A percentile compares a stretch with the other conserved stretches of the same genome.
These are phyloP conservation scores for Crossocerus cetratus DNA, from an alignment of 2,888 invertebrate species.

Conservation along the genomic window DNA sequence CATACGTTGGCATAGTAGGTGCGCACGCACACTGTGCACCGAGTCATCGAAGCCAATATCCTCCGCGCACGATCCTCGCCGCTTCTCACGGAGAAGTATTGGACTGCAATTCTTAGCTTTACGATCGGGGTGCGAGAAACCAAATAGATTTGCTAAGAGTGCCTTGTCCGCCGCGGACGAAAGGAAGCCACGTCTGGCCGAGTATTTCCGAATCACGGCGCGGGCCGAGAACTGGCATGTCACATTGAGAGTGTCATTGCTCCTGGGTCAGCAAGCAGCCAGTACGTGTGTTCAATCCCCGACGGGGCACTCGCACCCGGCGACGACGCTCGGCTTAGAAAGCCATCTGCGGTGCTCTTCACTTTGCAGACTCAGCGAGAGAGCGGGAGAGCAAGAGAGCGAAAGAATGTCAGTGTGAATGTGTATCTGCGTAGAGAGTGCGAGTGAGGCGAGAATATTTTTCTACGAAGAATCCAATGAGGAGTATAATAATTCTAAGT, in stretches of 20 bases:
- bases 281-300: constrained; percentile 16
- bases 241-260: background rate
- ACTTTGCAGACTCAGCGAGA: constrained; percentile 4
- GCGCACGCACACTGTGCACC: background rate
- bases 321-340: too few relatives aligned
- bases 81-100: too few relatives aligned
- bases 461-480: constrained; percentile 65
- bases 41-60: too few relatives aligned
- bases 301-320: too few relatives aligned
- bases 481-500: constrained; percentile 70
- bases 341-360: too few relatives aligned
- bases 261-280: constrained; percentile 8
- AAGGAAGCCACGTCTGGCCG: too few relatives aligned
- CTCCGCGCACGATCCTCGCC: too few relatives aligned
- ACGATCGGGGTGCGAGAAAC: constrained; percentile 7
- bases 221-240: background rate
- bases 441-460: constrained; percentile 65
- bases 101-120: too few relatives aligned
- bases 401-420: too few relatives aligned
- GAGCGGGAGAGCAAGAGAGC: constrained; percentile 28
- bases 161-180: constrained; percentile 49
- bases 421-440: constrained; percentile 32
- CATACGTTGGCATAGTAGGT: background rate
- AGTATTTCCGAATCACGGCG: too few relatives aligned
- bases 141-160: constrained; percentile 51